Conservation (phyloP, 2,797 vertebrate species). For the Chloroceryle inda region DNA sequence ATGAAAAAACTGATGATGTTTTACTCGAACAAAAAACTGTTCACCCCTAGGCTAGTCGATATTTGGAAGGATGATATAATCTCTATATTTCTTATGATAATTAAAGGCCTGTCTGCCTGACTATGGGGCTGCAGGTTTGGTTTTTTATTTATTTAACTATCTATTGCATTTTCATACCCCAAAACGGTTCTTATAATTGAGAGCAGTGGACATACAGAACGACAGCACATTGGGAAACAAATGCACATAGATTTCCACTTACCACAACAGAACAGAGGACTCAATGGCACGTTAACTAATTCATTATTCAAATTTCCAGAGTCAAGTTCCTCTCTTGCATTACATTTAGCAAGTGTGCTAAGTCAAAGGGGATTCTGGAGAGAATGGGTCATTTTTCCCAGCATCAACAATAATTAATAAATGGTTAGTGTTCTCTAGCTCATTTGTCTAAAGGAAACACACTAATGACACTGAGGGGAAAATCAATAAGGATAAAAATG, state of each 20-base stretch:
- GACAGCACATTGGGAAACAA: conserved; percentile 57
- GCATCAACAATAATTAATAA: conserved; percentile 74
- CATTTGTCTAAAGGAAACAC: conserved; percentile 70
- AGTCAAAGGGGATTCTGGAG: conserved; percentile 46
- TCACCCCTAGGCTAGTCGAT: conserved; percentile 41
- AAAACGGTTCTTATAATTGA: conserved; percentile 68
- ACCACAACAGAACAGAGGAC: conserved; percentile 47
- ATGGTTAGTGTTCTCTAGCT: conserved; percentile 42
- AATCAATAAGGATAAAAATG: conserved; percentile 77
- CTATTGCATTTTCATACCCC: conserved; percentile 40
- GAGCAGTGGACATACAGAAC: conserved; percentile 53
- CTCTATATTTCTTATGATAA: conserved; percentile 75
- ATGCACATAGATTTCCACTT: conserved; percentile 59
- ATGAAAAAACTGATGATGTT: conserved; percentile 71
- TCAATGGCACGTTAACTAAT: conserved; percentile 57
- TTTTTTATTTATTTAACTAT: conserved; percentile 48
- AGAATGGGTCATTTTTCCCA: conserved; percentile 18
- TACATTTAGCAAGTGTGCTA: conserved; percentile 45
- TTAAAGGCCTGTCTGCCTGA: conserved; percentile 65
- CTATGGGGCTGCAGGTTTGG: conserved; percentile 19
- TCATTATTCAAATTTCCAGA: conserved; percentile 73
- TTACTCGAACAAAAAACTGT: conserved; percentile 64
- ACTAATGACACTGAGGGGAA: conserved; percentile 33
- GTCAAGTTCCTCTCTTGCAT: conserved; percentile 57
- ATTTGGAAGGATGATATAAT: conserved; percentile 63